These are phyloP conservation scores for Phyllotreta cruciferae DNA, from an alignment of 2,888 invertebrate species.

Conservation along the genomic window DNA sequence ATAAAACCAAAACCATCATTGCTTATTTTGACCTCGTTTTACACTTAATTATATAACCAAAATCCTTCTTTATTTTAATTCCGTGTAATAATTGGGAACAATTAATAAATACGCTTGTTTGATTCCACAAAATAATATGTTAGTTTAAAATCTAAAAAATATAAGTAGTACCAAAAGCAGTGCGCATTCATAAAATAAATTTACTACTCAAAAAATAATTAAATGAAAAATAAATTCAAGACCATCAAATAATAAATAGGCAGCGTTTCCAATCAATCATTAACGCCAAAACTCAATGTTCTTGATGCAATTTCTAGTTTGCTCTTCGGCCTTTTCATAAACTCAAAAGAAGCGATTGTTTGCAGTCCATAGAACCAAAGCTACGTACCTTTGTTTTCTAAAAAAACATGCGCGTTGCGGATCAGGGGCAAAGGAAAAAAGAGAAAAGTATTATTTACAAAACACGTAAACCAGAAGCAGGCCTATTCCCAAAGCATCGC, in stretches of 20 bases:
- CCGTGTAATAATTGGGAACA: too few relatives aligned
- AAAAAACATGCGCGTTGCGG: slow-evolving; percentile 58
- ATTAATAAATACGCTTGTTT: too few relatives aligned
- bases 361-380: slow-evolving; percentile 43
- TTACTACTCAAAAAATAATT: not conserved
- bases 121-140: too few relatives aligned
- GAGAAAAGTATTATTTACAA: slow-evolving; percentile 53
- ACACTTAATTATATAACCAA: too few relatives aligned
- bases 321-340: slow-evolving; percentile 16
- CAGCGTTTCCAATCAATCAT: too few relatives aligned
- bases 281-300: too few relatives aligned
- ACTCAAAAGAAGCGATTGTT: slow-evolving; percentile 19
- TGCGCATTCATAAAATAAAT: not conserved
- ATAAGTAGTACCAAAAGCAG: too few relatives aligned
- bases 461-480: slow-evolving; percentile 2
- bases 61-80: too few relatives aligned
- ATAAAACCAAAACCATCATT: too few relatives aligned
- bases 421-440: slow-evolving; percentile 57
- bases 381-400: slow-evolving; percentile 62
- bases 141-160: too few relatives aligned
- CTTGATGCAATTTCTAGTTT: too few relatives aligned
- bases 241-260: slow-evolving; percentile 6
- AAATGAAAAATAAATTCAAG: slow-evolving; percentile 6
- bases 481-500: slow-evolving; percentile 8
- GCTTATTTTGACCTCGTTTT: too few relatives aligned